Conservation (phyloP, 2,888 invertebrate species). For the Ennomos quercinarius region DNA sequence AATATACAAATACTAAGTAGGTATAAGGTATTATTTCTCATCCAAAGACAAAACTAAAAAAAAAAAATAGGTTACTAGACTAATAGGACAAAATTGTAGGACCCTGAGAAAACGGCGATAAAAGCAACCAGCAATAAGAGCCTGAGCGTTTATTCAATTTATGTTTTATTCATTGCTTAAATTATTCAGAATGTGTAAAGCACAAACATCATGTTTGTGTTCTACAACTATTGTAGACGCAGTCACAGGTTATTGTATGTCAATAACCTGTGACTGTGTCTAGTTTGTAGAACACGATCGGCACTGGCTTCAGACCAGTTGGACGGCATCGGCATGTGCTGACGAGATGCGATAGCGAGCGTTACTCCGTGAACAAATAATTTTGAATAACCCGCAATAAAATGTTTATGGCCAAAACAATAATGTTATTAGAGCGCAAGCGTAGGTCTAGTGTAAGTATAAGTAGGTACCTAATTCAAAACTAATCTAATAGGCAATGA, state of each 20-base stretch:
- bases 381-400: not conserved
- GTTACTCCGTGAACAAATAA: conserved; percentile 10
- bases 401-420: not conserved
- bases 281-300: conserved; percentile 37
- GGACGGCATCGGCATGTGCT: conserved; percentile 19
- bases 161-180: not conserved
- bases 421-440: not conserved
- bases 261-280: conserved; percentile 27
- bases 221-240: no score
- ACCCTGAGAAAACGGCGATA: no score
- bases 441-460: no score
- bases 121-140: no score
- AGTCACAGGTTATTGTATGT: conserved; percentile 19
- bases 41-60: no score
- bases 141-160: not conserved
- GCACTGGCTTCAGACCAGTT: conserved; percentile 25
- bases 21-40: no score
- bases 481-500: no score
- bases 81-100: no score
- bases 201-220: not conserved
- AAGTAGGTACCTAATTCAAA: no score
- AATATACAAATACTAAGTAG: no score
- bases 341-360: no score
- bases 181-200: not conserved
- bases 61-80: no score